Base-by-base conservation (phyloP, 1,140 invertebrate genomes). In the Meloidogyne chitwoodi region DNA sequence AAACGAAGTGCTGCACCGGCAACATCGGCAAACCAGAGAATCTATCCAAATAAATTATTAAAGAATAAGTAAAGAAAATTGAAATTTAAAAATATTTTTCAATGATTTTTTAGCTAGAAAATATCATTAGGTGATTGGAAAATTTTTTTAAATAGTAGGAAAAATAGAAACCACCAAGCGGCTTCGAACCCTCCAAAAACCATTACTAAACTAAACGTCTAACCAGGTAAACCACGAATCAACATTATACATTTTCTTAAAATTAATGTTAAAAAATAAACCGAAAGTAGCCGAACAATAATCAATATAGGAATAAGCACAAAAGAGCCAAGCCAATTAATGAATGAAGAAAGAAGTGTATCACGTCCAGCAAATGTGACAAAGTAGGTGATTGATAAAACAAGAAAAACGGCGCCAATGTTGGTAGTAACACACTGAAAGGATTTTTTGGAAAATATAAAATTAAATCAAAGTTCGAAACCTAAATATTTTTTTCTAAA, bases 21-120 rank as follows among this genome's bases (percentile, higher is more conserved):
- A 75, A 84, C 78, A 69, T 85, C 83, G 2, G 83, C 81, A 29
- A 84, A 84, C 82, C 84, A 85, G 2, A 84, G 66, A 31, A 76
- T 81, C 31, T 71, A 10, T n/a, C 6, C 6, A 1, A 56, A 6
- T 8, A 10, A n/a, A 22, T 56, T 41, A 12, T 48, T 48, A 48
- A 48, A 6, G 2, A 48, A 19, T 11, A 48, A 48, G 4, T 10
- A 38, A 19, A 19, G 19, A 0, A 11, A 48, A 19, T 44, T 11
- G 12, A 44, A 44, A 44, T 11, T 44, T 11, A 44, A 44, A 16
- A 44, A 44, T 2, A 44, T 14, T 44, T 44, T 44, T 44, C 12
- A 44, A 16, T 44, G 19, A 48, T 19, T 48, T 11, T 48, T 48
- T 48, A 4, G 19, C 19, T 4, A 19, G 19, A 48, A 48, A 48